These are phyloP conservation scores for Zophobas atratus DNA, from an alignment of 1,140 invertebrate genomes.

Conservation along the genomic window DNA sequence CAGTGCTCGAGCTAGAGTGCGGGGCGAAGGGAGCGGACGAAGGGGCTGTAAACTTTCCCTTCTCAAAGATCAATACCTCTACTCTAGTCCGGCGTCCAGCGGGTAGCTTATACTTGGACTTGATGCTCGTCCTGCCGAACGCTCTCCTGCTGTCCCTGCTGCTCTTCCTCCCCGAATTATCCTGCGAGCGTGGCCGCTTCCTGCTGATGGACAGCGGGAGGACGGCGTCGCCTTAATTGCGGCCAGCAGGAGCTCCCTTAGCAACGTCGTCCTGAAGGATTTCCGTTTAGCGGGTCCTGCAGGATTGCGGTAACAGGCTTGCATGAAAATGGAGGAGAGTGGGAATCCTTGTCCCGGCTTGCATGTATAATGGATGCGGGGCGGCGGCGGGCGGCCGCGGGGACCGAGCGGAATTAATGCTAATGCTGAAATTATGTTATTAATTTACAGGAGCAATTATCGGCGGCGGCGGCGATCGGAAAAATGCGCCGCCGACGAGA, in stretches of 20 bases:
- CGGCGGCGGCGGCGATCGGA: conserved; percentile 41
- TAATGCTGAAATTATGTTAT: conserved; percentile 61
- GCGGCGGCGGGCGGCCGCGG: conserved; percentile 1
- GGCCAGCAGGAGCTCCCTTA: conserved; percentile 30
- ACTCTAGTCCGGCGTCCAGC: conserved; percentile 58
- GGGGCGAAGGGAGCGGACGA: conserved; percentile 55
- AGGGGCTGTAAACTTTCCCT: conserved; percentile 68
- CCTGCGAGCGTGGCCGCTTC: too few species aligned
- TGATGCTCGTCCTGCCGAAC: conserved; percentile 38
- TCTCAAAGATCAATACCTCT: conserved; percentile 68
- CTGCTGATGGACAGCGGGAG: too few species aligned
- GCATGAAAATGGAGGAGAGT: conserved; percentile 45
- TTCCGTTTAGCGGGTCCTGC: conserved; percentile 49
- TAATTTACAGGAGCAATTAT: conserved; percentile 59
- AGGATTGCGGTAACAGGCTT: conserved; percentile 51
- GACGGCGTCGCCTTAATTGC: conserved; percentile 1
- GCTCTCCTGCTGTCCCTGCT: conserved; percentile 36
- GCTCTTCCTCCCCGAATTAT: not conserved
- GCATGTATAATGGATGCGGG: conserved; percentile 53
- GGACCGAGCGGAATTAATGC: conserved; percentile 49
- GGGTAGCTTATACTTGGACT: conserved; percentile 59
- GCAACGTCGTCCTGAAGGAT: conserved; percentile 51
- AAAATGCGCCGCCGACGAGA: not conserved
- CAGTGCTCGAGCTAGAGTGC: conserved; percentile 55
- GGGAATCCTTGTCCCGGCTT: conserved; percentile 45